Percentiles rank a stretch among this genome's conserved stretches.
These are phyloP conservation scores for Picus viridis DNA, from an alignment of 2,797 vertebrate genomes.

Conservation along the genomic window DNA sequence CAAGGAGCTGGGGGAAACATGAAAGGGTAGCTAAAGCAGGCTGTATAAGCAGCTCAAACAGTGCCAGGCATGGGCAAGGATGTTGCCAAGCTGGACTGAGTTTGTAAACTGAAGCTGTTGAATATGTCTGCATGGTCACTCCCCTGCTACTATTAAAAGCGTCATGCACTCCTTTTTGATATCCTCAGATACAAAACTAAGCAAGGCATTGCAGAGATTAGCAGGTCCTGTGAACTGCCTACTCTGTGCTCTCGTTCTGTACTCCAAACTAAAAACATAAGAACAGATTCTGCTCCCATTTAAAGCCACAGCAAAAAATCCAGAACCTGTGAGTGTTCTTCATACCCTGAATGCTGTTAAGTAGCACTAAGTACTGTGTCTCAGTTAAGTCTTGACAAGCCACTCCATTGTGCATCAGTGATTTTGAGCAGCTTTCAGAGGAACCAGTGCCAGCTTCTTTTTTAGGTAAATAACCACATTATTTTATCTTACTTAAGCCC, in stretches of 20 bases:
- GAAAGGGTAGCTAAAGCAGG: neutral
- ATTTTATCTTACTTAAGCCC: neutral
- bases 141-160: neutral
- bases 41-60: neutral
- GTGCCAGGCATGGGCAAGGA: accelerated
- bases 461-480: neutral
- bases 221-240: neutral
- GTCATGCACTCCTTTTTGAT: accelerated
- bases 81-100: neutral
- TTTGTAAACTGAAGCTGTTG: accelerated
- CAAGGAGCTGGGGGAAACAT: neutral
- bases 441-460: no score
- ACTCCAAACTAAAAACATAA: neutral
- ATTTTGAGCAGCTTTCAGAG: neutral
- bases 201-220: neutral
- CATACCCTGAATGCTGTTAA: neutral
- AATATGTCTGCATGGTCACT: accelerated
- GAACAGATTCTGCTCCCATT: neutral
- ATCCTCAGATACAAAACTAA: accelerated
- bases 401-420: neutral
- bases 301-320: neutral
- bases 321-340: neutral
- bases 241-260: neutral
- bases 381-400: neutral
- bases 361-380: neutral